These are phyloP conservation scores for Syrphus vitripennis DNA, from an alignment of 2,888 invertebrate species.

Conservation along the genomic window DNA sequence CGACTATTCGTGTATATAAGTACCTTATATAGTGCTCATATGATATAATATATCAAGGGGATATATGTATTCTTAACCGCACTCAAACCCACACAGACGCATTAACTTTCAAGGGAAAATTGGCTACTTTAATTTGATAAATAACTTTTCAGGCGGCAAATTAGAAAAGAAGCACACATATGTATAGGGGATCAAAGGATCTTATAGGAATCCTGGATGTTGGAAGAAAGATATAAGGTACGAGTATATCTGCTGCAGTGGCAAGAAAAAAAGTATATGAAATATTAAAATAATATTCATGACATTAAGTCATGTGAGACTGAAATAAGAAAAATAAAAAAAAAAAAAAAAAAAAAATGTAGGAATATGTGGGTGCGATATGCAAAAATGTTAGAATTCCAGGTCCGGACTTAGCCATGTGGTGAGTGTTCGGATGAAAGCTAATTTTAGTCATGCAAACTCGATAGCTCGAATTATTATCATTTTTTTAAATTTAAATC, in stretches of 20 bases:
- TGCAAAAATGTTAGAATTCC: neutral
- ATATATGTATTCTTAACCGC: neutral
- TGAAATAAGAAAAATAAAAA: neutral
- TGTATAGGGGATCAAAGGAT: constrained; percentile 16
- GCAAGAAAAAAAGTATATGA: constrained; percentile 5
- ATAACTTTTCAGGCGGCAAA: constrained; percentile 52
- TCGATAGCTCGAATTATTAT: too few species aligned
- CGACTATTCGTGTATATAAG: neutral
- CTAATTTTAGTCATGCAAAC: too few species aligned
- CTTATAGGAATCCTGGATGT: neutral
- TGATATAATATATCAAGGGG: neutral
- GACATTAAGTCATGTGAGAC: constrained; percentile 50
- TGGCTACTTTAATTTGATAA: constrained; percentile 51
- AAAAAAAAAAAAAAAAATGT: neutral
- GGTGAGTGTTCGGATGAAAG: too few species aligned
- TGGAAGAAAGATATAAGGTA: neutral
- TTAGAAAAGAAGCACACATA: constrained; percentile 31
- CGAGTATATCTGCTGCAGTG: neutral
- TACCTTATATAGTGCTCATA: neutral
- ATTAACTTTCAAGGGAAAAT: constrained; percentile 27
- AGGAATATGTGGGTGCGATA: neutral
- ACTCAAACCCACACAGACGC: neutral
- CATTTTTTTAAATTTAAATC: too few species aligned
- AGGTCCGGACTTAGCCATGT: neutral
- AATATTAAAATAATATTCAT: constrained; percentile 65